Conservation (phyloP, 2,113 vertebrate genomes). For the Rhinoptilus africanus region DNA sequence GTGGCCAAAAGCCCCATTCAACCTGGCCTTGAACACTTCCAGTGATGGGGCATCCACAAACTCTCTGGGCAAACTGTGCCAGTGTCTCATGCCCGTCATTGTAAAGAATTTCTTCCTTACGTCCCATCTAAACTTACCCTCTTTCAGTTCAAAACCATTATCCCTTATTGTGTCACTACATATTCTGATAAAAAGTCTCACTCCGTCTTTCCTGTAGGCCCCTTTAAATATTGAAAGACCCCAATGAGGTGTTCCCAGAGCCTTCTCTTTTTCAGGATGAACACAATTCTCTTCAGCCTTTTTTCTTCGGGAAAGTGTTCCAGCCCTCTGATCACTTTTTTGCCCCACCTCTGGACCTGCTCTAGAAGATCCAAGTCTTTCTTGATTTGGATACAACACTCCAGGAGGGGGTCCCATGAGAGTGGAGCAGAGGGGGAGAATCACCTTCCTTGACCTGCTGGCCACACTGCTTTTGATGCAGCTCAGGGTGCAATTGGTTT, state of each 20-base stretch:
- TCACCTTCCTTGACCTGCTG: neutral
- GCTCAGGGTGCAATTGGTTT: fast-evolving
- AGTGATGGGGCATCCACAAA: neutral
- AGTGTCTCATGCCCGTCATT: neutral
- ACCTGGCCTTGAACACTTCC: neutral
- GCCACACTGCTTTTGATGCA: neutral
- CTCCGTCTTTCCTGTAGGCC: neutral
- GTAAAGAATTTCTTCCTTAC: neutral
- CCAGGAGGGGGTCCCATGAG: neutral
- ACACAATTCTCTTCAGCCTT: neutral
- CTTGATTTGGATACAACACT: neutral
- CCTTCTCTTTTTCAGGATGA: neutral
- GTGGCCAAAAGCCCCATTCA: neutral
- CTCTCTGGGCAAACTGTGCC: neutral
- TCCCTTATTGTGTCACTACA: neutral
- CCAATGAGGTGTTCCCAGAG: neutral
- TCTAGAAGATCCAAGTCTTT: neutral
- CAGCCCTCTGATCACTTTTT: neutral
- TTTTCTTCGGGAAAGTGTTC: too few relatives aligned
- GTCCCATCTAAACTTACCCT: neutral
- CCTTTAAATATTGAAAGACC: neutral
- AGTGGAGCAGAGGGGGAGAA: neutral
- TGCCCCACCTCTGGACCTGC: neutral
- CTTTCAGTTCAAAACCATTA: neutral
- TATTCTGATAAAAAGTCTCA: neutral